A percentile compares a stretch with the other conserved stretches of the same genome.
These are phyloP conservation scores for Calidris pugnax DNA, from an alignment of 2,113 vertebrate genomes.

Conservation along the genomic window DNA sequence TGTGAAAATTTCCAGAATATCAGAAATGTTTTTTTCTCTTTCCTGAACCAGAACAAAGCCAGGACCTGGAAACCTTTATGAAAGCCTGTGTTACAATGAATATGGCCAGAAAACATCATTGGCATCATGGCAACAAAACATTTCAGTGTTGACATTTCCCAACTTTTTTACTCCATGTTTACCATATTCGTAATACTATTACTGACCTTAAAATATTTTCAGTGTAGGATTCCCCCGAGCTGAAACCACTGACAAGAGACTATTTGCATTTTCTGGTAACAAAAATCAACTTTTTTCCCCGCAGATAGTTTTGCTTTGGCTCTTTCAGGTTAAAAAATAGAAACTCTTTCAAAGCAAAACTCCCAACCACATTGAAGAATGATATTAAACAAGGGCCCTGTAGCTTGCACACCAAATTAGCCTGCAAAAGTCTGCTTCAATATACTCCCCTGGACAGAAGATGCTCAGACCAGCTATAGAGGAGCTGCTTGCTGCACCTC, in stretches of 20 bases:
- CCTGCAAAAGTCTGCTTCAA: background rate
- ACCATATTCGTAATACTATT: background rate
- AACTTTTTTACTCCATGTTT: background rate
- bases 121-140: background rate
- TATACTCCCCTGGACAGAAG: background rate
- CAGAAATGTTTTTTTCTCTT: background rate
- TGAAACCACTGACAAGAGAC: background rate
- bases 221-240: background rate
- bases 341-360: background rate
- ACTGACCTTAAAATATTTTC: background rate
- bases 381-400: background rate
- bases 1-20: background rate
- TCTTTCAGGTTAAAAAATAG: background rate
- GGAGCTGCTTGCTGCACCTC: fast-evolving
- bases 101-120: background rate
- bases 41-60: background rate
- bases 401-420: background rate
- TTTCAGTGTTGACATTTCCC: background rate
- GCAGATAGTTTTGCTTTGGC: background rate
- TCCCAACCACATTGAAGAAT: background rate
- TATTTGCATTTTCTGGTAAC: background rate
- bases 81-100: background rate
- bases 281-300: background rate
- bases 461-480: background rate
- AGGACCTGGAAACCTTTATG: background rate